Evolutionary conservation across 2,888 invertebrate species (phyloP), one percentile per base, ranked within the genome.

Genomic region (Hipparchia semele): DNA sequence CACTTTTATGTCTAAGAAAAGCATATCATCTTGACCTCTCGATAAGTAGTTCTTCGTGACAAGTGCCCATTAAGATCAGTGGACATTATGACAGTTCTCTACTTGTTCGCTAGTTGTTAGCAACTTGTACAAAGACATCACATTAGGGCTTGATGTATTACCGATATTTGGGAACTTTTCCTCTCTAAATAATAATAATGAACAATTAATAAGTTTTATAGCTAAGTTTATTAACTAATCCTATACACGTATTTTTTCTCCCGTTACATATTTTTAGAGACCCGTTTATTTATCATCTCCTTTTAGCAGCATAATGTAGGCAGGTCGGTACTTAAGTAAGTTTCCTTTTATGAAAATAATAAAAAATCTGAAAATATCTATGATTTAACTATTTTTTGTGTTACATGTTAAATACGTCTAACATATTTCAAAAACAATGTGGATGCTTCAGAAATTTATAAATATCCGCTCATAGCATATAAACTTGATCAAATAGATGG

Each of bases 41-140:
- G 51, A 56, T 56, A 73, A 62, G 67, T 70, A 68, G 68, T 51
- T 58, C n/a, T 39, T 65, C 72, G 72, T 74, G 74, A 76, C 72
- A 72, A 71, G 73, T 76, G 64, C 49, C 73, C 65, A 70, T 73
- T 74, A 73, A 76, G 76, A 75, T 74, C 73, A 71, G 71, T 73
- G 76, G 65, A 64, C 68, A 70, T 76, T 72, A 77, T 73, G 74
- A 71, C 39, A 71, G 53, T 75, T 73, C 56, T 67, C 54, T 60
- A 76, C 70, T 76, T 74, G 70, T 76, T 70, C 58, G 66, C 56
- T 70, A 74, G 56, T 74, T 70, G 53, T 70, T 59, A 74, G 54
- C 33, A 72, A 65, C 71, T 75, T 56, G 68, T 73, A 59, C n/a
- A 70, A 71, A 68, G 65, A 75, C 68, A 73, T 60, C 59, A 61